Percentiles rank a stretch among this genome's conserved stretches.
Conservation (phyloP, 2,888 invertebrate species). For the Dicranocentrus wangi region DNA sequence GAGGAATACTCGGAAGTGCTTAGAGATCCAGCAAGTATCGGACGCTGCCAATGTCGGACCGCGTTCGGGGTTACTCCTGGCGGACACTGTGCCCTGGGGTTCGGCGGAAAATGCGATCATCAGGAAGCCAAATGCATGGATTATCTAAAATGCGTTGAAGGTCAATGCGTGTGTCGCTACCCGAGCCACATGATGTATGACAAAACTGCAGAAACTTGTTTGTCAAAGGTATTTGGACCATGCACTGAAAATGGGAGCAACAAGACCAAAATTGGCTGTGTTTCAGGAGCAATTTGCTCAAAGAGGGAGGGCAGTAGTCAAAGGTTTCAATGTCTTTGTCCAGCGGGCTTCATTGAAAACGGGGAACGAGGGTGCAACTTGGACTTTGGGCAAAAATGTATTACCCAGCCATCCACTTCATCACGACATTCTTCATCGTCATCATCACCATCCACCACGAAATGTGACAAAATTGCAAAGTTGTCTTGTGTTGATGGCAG, state of each 20-base stretch:
- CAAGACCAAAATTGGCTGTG: conserved; percentile 30
- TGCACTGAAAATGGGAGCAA: conserved; percentile 31
- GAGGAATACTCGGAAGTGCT: conserved; percentile 28
- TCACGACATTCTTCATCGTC: not conserved
- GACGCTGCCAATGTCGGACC: conserved; percentile 48
- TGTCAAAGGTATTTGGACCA: conserved; percentile 53
- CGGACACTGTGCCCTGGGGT: conserved; percentile 34
- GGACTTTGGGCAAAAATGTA: conserved; percentile 42
- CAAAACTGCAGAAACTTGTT: conserved; percentile 40
- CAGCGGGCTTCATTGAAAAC: conserved; percentile 50
- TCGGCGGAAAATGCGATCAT: conserved; percentile 51
- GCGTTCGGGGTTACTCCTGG: conserved; percentile 44
- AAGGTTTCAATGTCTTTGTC: conserved; percentile 44
- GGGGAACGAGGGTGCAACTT: conserved; percentile 43
- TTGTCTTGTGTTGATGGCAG: conserved; percentile 46
- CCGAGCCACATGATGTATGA: conserved; percentile 45
- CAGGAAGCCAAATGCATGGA: conserved; percentile 45
- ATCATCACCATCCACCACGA: not conserved
- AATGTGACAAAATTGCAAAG: conserved; percentile 44
- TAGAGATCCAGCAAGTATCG: conserved; percentile 43
- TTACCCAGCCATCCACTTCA: not conserved
- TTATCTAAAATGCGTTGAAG: conserved; percentile 57
- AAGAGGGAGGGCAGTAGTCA: not conserved
- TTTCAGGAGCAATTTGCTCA: conserved; percentile 29
- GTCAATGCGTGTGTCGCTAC: conserved; percentile 45